Percentiles rank a stretch among this genome's conserved stretches.
Evolutionary conservation across 2,113 vertebrate species (phyloP).

Genomic region (Syrrhaptes paradoxus): DNA sequence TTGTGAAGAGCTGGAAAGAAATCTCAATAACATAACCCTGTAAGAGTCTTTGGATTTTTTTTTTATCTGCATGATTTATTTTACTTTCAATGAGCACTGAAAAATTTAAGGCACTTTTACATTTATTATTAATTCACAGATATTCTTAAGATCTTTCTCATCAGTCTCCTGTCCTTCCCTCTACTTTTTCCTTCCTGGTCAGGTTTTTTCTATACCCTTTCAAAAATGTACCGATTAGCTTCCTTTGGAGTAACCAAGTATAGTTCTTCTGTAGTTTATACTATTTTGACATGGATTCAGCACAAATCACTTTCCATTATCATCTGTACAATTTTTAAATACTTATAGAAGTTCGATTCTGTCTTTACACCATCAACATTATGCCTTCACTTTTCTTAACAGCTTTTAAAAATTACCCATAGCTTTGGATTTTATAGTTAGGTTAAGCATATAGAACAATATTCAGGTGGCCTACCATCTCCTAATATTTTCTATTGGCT

Average conservation of each 20-base stretch:
- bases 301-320: neutral
- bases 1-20: conserved; percentile 48
- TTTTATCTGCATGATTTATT: conserved; percentile 37
- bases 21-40: neutral
- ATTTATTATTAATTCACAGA: conserved; percentile 11
- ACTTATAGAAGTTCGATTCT: neutral
- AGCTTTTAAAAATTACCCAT: neutral
- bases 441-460: neutral
- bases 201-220: neutral
- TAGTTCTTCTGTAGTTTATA: neutral
- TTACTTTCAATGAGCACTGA: conserved; percentile 3
- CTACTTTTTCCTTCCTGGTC: neutral
- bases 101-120: conserved; percentile 9
- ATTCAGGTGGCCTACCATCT: neutral
- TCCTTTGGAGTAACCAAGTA: neutral
- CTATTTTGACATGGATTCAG: neutral
- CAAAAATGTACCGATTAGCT: neutral
- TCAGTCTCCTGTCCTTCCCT: accelerated
- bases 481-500: neutral
- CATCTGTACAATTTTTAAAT: neutral
- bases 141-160: neutral
- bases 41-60: conserved; percentile 4
- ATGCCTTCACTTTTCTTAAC: neutral
- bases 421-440: neutral
- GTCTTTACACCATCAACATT: neutral